Conservation (phyloP, 64 coral and sea anemone species). For the Cladopsammia gracilis region DNA sequence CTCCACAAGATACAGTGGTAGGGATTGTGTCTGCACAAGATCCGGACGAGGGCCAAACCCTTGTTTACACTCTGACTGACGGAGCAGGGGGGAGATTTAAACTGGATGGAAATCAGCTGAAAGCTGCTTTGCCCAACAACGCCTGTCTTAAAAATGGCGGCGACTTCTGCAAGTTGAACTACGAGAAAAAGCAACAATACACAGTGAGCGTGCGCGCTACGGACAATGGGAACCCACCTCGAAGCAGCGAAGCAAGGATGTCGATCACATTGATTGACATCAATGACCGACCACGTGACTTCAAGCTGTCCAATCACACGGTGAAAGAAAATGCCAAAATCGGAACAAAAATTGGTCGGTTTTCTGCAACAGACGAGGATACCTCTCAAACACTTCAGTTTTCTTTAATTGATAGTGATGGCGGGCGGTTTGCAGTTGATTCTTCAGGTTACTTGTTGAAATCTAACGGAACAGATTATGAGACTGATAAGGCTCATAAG, state of each 20-base stretch:
- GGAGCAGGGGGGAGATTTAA: conserved; percentile 72
- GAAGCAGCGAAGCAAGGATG: conserved; percentile 59
- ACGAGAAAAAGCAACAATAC: conserved; percentile 65
- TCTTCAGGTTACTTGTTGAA: conserved; percentile 75
- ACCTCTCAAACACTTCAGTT: conserved; percentile 62
- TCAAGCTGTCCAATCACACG: conserved; percentile 75
- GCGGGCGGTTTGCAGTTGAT: conserved; percentile 76
- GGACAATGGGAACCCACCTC: conserved; percentile 83
- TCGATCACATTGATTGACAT: conserved; percentile 76
- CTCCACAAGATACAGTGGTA: conserved; percentile 38
- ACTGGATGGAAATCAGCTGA: conserved; percentile 50
- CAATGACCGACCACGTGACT: conserved; percentile 89
- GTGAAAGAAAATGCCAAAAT: conserved; percentile 88
- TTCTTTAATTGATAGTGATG: conserved; percentile 56
- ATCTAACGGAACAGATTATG: conserved; percentile 86
- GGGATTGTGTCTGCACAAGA: conserved; percentile 57
- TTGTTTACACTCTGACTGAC: conserved; percentile 37
- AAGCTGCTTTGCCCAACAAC: conserved; percentile 53
- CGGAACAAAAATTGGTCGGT: conserved; percentile 64
- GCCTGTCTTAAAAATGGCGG: conserved; percentile 51
- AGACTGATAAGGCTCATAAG: conserved; percentile 73
- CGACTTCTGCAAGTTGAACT: conserved; percentile 86
- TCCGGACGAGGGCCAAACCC: conserved; percentile 47
- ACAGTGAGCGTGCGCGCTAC: conserved; percentile 84
- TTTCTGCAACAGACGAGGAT: conserved; percentile 89